Conservation (phyloP, 2,797 vertebrate genomes). For the Chromobotia macracanthus region DNA sequence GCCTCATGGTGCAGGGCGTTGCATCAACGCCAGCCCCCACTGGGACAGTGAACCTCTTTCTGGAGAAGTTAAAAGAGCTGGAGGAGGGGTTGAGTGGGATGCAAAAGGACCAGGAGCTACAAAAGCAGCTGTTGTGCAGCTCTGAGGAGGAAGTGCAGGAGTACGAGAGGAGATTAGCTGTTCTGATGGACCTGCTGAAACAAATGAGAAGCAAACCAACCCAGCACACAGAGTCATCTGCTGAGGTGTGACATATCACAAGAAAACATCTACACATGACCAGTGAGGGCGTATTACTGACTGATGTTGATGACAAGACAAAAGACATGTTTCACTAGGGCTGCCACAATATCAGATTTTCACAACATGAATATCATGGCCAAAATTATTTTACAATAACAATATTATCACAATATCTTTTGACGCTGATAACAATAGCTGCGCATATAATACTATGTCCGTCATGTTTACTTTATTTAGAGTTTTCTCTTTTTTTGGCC, state of each 20-base stretch:
- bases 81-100: constrained; percentile 78
- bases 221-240: constrained; percentile 38
- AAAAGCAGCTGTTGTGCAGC: constrained; percentile 81
- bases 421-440: too few relatives aligned
- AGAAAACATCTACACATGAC: too few relatives aligned
- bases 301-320: too few relatives aligned
- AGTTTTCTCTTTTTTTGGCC: too few relatives aligned
- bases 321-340: too few relatives aligned
- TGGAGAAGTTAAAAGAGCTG: constrained; percentile 80
- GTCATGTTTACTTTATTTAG: too few relatives aligned
- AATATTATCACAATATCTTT: too few relatives aligned
- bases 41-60: constrained; percentile 74
- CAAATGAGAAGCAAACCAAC: constrained; percentile 67
- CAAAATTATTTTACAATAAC: too few relatives aligned
- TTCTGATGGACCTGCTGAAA: constrained; percentile 80
- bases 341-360: too few relatives aligned
- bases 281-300: too few relatives aligned
- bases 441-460: too few relatives aligned
- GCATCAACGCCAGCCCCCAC: constrained; percentile 61
- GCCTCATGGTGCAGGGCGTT: constrained; percentile 42
- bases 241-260: constrained; percentile 66
- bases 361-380: too few relatives aligned
- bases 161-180: constrained; percentile 81
- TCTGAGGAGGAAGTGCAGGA: constrained; percentile 81
- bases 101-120: constrained; percentile 80